A percentile compares a stretch with the other conserved stretches of the same genome.
Conservation (phyloP, 2,797 vertebrate genomes). For the Typhlichthys eigenmanni region DNA sequence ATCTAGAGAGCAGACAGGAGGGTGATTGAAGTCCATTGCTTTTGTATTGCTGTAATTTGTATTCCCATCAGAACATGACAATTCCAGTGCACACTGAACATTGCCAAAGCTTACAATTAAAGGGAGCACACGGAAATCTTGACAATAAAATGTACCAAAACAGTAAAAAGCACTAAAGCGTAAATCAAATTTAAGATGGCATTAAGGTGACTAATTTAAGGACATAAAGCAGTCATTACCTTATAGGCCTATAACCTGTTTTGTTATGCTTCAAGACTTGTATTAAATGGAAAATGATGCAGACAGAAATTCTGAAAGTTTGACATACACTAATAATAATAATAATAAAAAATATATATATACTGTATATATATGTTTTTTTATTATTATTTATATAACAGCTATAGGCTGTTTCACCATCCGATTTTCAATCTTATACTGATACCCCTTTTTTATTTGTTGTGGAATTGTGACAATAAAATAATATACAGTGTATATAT, state of each 20-base stretch:
- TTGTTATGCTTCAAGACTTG: conserved; percentile 6
- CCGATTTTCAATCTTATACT: neutral
- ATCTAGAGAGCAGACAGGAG: conserved; percentile 63
- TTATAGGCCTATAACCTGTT: neutral
- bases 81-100: conserved; percentile 40
- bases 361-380: neutral
- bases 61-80: conserved; percentile 62
- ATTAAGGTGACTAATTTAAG: neutral
- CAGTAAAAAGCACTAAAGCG: neutral
- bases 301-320: neutral
- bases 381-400: neutral
- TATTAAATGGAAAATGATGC: too few species aligned
- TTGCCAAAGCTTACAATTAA: conserved; percentile 67
- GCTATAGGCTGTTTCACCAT: neutral
- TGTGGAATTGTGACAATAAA: too few species aligned
- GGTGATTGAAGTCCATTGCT: conserved; percentile 78
- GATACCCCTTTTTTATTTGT: too few species aligned
- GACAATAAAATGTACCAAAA: conserved; percentile 24
- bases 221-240: conserved; percentile 14
- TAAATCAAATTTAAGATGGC: conserved; percentile 31
- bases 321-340: neutral
- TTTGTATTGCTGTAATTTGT: conserved; percentile 70
- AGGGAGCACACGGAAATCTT: conserved; percentile 27
- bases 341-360: neutral
- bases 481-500: too few species aligned